Evolutionary conservation across 1,140 invertebrate species (phyloP), one percentile per base, ranked within the genome.

Genomic region (Pseudomyrmex cubaensis): DNA sequence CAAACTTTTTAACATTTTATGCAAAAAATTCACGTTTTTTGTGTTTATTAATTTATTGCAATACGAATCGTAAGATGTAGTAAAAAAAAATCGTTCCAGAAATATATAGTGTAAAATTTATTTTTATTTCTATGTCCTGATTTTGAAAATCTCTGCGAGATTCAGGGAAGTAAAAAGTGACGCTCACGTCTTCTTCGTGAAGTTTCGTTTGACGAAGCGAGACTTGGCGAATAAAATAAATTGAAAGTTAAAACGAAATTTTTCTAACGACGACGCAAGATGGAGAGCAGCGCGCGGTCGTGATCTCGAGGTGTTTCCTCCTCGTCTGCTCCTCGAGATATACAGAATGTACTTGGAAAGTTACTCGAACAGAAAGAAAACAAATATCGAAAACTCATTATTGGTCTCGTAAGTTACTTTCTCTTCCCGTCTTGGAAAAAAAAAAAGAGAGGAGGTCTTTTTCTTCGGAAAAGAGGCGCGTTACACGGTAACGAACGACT

Each of bases 371-470:
- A 77, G 50, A 59, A 80, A 70, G 76, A 80, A 80, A 80, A 80
- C 66, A 70, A 80, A 80, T 80, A 80, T 70, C 64, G 56, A 70
- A 59, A 80, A 80, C 76, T 78, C 76, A 78, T 70, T 67, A 78
- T 78, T 59, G 54, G 64, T 70, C 64, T 78, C 10, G 20, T 78
- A 78, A 78, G 76, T 78, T 78, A 50, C 54, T 17, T 35, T 35
- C 35, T 35, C 35, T 35, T 25, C 15, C 48, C 54, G 64, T 70
- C 35, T 70, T 20, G 9, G 44, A 10, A 25, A 59, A 59, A 59
- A 50, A 22, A 35, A 35, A 35, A 35, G 0, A 35, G 0, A 78
- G 17, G 35, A 13, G 5, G 7, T 69, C 35, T 50, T n/a, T n/a
- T 25, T 70, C 59, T 25, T 59, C 44, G 22, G 15, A 13, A 44